Percentiles rank a stretch among this genome's conserved stretches.
These are phyloP conservation scores for Lycia hirtaria DNA, from an alignment of 2,888 invertebrate species.

Conservation along the genomic window DNA sequence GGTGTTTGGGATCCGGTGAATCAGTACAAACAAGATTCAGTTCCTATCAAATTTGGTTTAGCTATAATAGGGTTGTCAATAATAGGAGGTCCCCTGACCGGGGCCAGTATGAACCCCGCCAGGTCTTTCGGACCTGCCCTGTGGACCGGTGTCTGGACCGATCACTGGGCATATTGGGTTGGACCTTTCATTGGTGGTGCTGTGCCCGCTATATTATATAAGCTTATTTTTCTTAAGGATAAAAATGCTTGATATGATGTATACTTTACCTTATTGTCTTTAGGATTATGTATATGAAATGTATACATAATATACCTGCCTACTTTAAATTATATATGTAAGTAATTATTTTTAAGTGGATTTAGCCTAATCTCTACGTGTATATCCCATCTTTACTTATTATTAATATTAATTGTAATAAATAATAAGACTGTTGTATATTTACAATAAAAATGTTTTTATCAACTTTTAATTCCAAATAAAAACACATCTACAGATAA, in stretches of 20 bases:
- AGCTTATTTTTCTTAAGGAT: conserved; percentile 52
- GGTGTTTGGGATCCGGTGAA: conserved; percentile 91
- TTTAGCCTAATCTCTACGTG: no score
- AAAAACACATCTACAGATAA: no score
- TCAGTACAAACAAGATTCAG: conserved; percentile 86
- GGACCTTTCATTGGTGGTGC: conserved; percentile 82
- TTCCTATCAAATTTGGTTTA: conserved; percentile 88
- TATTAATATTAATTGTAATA: no score
- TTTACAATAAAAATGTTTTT: no score
- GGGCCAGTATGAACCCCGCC: conserved; percentile 90
- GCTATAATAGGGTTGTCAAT: conserved; percentile 87
- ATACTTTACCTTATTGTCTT: neutral
- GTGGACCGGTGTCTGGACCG: conserved; percentile 87
- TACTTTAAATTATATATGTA: neutral
- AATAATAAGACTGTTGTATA: no score
- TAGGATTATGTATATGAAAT: neutral
- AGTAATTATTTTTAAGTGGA: no score
- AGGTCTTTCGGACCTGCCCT: conserved; percentile 90
- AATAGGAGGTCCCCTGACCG: conserved; percentile 89
- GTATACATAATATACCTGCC: neutral
- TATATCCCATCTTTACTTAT: no score
- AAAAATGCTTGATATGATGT: neutral
- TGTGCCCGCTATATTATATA: conserved; percentile 62
- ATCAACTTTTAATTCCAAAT: no score
- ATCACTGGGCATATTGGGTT: conserved; percentile 91